Percentiles rank a stretch among this genome's conserved stretches.
phyloP scores from a whole-genome alignment of 2,888 invertebrate species.

The Drosophila engyochracea region DNA sequence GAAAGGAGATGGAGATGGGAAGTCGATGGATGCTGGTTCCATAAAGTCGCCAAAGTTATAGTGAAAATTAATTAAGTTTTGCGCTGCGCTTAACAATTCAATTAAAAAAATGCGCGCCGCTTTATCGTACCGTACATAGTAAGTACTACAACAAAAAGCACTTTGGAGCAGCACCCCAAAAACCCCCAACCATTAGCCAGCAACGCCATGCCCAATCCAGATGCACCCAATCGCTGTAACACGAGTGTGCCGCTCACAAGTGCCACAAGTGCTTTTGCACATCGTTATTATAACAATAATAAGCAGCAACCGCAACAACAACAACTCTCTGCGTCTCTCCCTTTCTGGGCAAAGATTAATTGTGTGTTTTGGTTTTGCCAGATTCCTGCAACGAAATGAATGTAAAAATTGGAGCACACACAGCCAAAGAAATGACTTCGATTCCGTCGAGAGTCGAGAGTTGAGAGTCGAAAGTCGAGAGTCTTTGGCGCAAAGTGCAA shows the following conservation, averaged over 20 bases:
- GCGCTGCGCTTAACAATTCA: constrained; percentile 80
- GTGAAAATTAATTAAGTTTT: constrained; percentile 79
- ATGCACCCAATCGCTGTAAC: constrained; percentile 37
- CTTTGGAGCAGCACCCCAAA: constrained; percentile 46
- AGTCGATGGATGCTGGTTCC: constrained; percentile 26
- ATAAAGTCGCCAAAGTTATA: constrained; percentile 79
- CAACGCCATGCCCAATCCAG: constrained; percentile 20
- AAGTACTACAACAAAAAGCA: constrained; percentile 72
- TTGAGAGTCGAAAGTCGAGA: constrained; percentile 49
- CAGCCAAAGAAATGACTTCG: constrained; percentile 55
- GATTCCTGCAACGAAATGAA: constrained; percentile 48
- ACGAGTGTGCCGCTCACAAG: constrained; percentile 68
- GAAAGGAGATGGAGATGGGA: background rate
- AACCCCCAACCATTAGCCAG: background rate
- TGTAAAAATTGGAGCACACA: constrained; percentile 69
- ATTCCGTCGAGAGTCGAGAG: constrained; percentile 30
- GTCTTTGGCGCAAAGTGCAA: constrained; percentile 79
- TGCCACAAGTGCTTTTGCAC: constrained; percentile 84
- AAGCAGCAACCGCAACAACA: constrained; percentile 61
- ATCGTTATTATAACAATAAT: constrained; percentile 85
- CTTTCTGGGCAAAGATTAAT: constrained; percentile 80
- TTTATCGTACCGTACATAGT: constrained; percentile 59
- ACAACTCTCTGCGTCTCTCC: background rate
- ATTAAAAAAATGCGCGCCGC: constrained; percentile 68
- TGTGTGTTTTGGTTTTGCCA: constrained; percentile 73